Evolutionary conservation across 2,797 vertebrate species (phyloP), one percentile per base, ranked within the genome.

Genomic region (Tokudaia muenninki): DNA sequence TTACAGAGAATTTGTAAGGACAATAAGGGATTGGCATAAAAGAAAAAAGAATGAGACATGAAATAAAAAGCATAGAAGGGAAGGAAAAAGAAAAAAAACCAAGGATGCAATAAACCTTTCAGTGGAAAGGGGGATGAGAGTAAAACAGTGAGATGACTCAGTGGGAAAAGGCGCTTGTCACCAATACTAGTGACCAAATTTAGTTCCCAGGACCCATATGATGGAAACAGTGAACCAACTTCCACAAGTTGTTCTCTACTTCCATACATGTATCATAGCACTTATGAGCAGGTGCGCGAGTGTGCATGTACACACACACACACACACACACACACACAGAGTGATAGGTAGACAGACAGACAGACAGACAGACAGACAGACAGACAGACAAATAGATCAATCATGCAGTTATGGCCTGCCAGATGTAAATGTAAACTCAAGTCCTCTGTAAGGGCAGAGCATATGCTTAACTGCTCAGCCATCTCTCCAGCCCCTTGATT

Each of bases 341-440:
- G 10, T 5, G 74, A 13, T 0, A 8, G 5, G 1, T 0, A 50
- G 13, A 2, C 6, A 29, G 44, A n/a, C 4, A 12, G 37, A n/a
- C 5, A 26, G 37, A 44, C 6, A 41, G 70, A 72, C 9, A 10
- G 70, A 22, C 24, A 31, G 16, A 16, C 21, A 26, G 37, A 44
- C 6, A 41, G 70, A 72, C 9, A 10, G 70, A 22, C 24, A 31
- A 9, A 16, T 31, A 63, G 37, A 63, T 41, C 41, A 44, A 83
- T 61, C n/a, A 61, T 41, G 41, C 37, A 83, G 37, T 83, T 47
- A 63, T 63, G 10, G 59, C 37, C 26, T 63, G 37, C 59, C 9
- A 31, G 37, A 63, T 63, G 37, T 63, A 29, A 44, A 31, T 63
- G 26, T 50, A 31, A 44, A 83, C 81, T 83, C 59, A 31, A 37